phyloP scores from a whole-genome alignment of 92 coral and sea anemone genomes.

The Diadumene lineata region DNA sequence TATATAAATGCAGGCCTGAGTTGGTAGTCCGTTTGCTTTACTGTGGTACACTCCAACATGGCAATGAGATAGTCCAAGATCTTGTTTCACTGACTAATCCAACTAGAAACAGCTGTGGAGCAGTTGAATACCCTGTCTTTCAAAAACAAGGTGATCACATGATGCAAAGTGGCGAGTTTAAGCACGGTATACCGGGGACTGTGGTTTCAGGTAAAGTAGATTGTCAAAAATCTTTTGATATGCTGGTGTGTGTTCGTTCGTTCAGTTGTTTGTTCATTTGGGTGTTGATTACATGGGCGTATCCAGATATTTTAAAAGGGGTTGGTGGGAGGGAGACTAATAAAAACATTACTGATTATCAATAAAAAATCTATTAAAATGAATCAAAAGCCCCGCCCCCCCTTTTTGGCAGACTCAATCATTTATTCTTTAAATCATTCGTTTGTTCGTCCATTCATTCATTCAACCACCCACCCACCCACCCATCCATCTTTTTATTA shows the following conservation, averaged over 20 bases:
- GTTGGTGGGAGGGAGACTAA: too few relatives aligned
- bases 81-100: constrained; percentile 61
- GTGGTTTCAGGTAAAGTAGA: constrained; percentile 51
- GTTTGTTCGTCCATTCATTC: too few relatives aligned
- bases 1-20: constrained; percentile 47
- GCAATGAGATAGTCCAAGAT: constrained; percentile 60
- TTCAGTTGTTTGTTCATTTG: not conserved
- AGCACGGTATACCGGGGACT: constrained; percentile 55
- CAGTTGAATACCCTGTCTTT: constrained; percentile 62
- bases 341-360: too few relatives aligned
- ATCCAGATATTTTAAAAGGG: too few relatives aligned
- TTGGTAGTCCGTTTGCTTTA: constrained; percentile 57
- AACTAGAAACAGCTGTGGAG: constrained; percentile 46
- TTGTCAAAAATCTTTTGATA: not conserved
- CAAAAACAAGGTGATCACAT: constrained; percentile 71
- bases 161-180: constrained; percentile 57
- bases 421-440: too few relatives aligned
- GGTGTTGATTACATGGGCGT: too few relatives aligned
- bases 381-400: too few relatives aligned
- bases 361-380: too few relatives aligned
- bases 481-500: too few relatives aligned
- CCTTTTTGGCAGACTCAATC: too few relatives aligned
- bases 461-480: too few relatives aligned
- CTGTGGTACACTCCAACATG: constrained; percentile 56
- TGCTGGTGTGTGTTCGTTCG: not conserved